Evolutionary conservation across 2,888 invertebrate species (phyloP).

Genomic region (Chirona hameri): DNA sequence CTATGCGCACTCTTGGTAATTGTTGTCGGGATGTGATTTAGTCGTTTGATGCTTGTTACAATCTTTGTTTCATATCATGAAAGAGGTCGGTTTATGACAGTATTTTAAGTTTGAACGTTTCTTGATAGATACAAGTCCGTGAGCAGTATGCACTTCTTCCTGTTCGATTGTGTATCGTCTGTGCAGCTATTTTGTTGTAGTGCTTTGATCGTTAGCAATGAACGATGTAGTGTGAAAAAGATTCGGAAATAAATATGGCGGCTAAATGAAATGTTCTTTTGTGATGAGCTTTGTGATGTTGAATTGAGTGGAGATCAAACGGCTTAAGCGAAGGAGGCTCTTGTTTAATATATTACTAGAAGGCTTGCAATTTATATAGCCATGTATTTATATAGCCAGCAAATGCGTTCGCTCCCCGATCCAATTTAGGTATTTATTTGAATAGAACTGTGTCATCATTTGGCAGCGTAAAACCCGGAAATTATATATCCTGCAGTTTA

Average conservation of each 20-base stretch:
- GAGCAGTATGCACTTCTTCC: background rate
- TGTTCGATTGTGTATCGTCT: background rate
- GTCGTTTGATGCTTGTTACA: background rate
- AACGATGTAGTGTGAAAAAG: background rate
- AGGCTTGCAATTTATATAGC: too few species aligned
- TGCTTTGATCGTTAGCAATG: background rate
- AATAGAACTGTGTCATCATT: too few species aligned
- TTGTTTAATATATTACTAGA: too few species aligned
- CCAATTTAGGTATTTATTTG: too few species aligned
- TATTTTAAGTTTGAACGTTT: background rate
- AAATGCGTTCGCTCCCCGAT: too few species aligned
- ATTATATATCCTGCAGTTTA: too few species aligned
- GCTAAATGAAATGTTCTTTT: background rate
- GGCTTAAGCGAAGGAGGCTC: too few species aligned
- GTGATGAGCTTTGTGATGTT: background rate
- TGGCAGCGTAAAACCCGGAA: too few species aligned
- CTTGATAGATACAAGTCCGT: background rate
- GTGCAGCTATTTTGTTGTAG: background rate
- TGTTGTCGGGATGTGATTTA: slow-evolving; percentile 1
- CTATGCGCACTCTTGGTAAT: background rate
- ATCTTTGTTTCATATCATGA: background rate
- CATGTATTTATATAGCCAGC: too few species aligned
- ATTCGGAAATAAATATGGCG: background rate
- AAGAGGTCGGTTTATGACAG: background rate
- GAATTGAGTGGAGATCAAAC: too few species aligned